A percentile compares a stretch with the other conserved stretches of the same genome.
These are phyloP conservation scores for Spinus olivaceus DNA, from an alignment of 2,797 vertebrate species.

Conservation along the genomic window DNA sequence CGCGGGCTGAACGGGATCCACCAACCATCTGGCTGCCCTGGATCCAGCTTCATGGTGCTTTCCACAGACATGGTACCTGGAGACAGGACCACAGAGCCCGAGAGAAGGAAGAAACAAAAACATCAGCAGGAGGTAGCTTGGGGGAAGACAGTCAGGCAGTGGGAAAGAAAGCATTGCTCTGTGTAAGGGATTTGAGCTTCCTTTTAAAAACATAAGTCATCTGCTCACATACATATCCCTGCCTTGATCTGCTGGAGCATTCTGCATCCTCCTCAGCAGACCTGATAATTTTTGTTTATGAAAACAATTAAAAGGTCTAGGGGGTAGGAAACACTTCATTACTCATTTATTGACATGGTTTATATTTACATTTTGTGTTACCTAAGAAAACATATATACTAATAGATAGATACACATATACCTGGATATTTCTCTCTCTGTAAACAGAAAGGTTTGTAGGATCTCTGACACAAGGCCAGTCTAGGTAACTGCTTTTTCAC, in stretches of 20 bases:
- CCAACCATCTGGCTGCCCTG: conserved; percentile 30
- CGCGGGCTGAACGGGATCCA: conserved; percentile 64
- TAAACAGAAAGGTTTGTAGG: background rate
- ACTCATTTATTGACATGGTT: background rate
- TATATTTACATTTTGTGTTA: background rate
- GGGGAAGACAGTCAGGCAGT: background rate
- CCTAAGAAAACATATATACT: background rate
- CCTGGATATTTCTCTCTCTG: background rate
- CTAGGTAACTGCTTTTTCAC: background rate
- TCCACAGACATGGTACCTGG: conserved; percentile 39
- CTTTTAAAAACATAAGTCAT: background rate
- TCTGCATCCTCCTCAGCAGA: background rate
- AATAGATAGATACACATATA: background rate
- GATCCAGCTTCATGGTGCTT: background rate
- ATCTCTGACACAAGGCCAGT: background rate
- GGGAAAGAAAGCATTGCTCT: background rate
- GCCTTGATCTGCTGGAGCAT: background rate
- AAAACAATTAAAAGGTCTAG: background rate
- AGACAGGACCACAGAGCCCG: background rate
- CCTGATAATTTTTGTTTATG: background rate
- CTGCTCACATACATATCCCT: background rate
- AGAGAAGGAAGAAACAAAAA: background rate
- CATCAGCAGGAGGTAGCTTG: background rate
- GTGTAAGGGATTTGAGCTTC: background rate
- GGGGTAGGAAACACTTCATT: background rate